phyloP scores from a whole-genome alignment of 2,888 invertebrate genomes.

The Amblyjoppa proteus region DNA sequence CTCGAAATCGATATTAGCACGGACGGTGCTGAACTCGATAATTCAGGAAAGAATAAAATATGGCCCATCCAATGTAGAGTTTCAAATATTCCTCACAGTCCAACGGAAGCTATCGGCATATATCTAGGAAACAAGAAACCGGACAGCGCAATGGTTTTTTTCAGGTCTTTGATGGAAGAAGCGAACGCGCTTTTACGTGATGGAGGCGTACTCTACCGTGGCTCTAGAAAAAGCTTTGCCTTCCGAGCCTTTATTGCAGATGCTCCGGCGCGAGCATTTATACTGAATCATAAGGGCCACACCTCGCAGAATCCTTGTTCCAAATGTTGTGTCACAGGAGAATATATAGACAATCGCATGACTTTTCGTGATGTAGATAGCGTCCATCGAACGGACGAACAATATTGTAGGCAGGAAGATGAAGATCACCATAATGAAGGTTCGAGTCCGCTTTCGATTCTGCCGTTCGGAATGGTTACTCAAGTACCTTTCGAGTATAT shows the following conservation, averaged over 20 bases:
- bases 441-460: conserved; percentile 39
- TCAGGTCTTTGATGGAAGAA: conserved; percentile 50
- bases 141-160: conserved; percentile 43
- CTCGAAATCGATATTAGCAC: conserved; percentile 17
- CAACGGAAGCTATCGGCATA: conserved; percentile 55
- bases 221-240: background rate
- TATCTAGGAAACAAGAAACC: conserved; percentile 52
- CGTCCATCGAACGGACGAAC: conserved; percentile 31
- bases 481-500: conserved; percentile 58
- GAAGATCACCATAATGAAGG: conserved; percentile 33
- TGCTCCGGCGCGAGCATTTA: conserved; percentile 71
- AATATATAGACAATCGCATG: background rate
- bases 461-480: conserved; percentile 52
- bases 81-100: conserved; percentile 46
- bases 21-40: background rate
- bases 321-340: conserved; percentile 57
- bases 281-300: conserved; percentile 67
- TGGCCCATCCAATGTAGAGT: conserved; percentile 59
- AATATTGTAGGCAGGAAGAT: conserved; percentile 21
- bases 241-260: conserved; percentile 68
- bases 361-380: background rate
- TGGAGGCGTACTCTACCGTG: background rate
- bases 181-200: background rate
- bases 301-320: conserved; percentile 63
- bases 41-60: conserved; percentile 28